A percentile compares a stretch with the other conserved stretches of the same genome.
Conservation (phyloP, 2,113 vertebrate species). For the Chloroceryle aenea region DNA sequence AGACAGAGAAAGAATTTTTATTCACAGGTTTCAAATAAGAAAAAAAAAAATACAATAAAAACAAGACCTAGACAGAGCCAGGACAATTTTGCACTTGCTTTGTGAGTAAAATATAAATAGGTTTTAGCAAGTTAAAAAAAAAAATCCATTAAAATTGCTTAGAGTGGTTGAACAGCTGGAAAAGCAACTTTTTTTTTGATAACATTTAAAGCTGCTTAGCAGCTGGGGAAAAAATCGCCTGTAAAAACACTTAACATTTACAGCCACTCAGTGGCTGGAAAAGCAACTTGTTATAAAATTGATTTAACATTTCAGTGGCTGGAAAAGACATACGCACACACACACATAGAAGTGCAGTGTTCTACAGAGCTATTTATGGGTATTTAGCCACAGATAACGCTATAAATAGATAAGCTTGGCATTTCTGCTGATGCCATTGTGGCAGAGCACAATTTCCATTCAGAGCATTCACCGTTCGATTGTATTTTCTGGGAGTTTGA, state of each 20-base stretch:
- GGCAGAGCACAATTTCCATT: conserved; percentile 55
- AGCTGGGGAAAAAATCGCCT: conserved; percentile 78
- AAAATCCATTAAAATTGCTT: conserved; percentile 75
- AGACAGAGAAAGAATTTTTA: conserved; percentile 76
- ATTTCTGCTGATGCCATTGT: conserved; percentile 32
- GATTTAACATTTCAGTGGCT: conserved; percentile 80
- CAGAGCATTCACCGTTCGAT: conserved; percentile 22
- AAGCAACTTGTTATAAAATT: conserved; percentile 83
- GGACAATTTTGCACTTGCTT: conserved; percentile 81
- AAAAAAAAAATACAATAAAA: conserved; percentile 74
- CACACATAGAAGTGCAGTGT: conserved; percentile 39
- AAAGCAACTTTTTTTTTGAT: conserved; percentile 68
- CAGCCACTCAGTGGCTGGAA: conserved; percentile 81
- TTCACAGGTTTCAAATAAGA: conserved; percentile 60
- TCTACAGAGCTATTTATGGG: conserved; percentile 73
- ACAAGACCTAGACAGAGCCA: conserved; percentile 74
- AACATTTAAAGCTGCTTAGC: conserved; percentile 78
- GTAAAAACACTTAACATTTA: conserved; percentile 85
- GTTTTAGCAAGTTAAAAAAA: conserved; percentile 72
- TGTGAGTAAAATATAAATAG: conserved; percentile 82
- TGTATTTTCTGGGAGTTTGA: conserved; percentile 63
- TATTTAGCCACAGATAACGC: conserved; percentile 50
- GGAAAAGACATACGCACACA: conserved; percentile 75
- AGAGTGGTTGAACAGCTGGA: conserved; percentile 77
- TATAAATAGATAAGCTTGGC: conserved; percentile 59